phyloP scores from a whole-genome alignment of 2,888 invertebrate species.

The Caenorhabditis macrosperma region DNA sequence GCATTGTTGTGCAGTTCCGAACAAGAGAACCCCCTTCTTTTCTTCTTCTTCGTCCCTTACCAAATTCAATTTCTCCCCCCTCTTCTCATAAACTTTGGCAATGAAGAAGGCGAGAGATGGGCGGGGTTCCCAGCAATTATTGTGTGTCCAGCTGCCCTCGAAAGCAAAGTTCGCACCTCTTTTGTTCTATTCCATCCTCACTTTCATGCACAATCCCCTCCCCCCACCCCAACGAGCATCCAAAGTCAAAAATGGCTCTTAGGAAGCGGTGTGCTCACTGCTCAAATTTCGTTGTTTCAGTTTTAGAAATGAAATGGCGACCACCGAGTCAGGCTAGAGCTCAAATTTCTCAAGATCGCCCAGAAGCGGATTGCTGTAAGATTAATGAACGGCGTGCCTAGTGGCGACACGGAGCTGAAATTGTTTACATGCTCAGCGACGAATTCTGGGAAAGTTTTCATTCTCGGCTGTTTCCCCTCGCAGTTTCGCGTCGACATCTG shows the following conservation, averaged over 20 bases:
- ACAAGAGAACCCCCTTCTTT: conserved; percentile 1
- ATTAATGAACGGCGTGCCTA: background rate
- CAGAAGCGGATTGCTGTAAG: background rate
- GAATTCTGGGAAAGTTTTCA: conserved; percentile 9
- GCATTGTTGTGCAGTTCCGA: conserved; percentile 16
- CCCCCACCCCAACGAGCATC: too few relatives aligned
- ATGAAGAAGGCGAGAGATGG: too few relatives aligned
- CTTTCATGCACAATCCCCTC: too few relatives aligned
- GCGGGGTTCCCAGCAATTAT: conserved; percentile 38
- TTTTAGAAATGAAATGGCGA: too few relatives aligned
- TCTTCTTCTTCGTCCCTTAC: background rate
- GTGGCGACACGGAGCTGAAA: conserved; percentile 1
- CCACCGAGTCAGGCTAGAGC: background rate
- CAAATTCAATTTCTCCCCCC: conserved; percentile 28
- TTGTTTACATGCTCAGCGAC: conserved; percentile 23
- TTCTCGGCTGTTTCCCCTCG: background rate
- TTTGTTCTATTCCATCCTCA: background rate
- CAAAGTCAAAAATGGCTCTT: background rate
- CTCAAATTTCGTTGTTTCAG: conserved; percentile 27
- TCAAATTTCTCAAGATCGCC: conserved; percentile 4
- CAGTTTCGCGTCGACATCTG: conserved; percentile 17
- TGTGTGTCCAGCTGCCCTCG: conserved; percentile 40
- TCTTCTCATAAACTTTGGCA: conserved; percentile 34
- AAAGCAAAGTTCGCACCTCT: conserved; percentile 10
- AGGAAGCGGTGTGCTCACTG: background rate